Base-by-base conservation (phyloP, 2,113 vertebrate genomes). In the Lepidothrix coronata region DNA sequence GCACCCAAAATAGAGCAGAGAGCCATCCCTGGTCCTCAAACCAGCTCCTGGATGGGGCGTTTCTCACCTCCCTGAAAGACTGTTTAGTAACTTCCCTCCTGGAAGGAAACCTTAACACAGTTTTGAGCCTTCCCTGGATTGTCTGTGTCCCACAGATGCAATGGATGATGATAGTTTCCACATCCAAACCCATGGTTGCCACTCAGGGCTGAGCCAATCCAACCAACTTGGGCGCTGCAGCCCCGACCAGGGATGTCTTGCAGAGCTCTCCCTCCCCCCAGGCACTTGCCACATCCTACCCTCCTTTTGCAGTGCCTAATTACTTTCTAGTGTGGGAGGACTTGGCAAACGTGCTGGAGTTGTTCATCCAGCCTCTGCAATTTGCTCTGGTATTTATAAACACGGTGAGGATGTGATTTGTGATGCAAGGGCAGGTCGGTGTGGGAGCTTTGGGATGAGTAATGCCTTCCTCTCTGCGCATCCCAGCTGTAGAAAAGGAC, bases 261-360 rank as follows among this genome's bases (percentile, higher is more conserved):
- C 48, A 58, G 85, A 88, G 59, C 81, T 85, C 71, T 54, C 78
- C 71, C 85, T 88, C 80, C 51, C 94, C 95, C 39, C 11, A n/a
- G 87, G 94, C 89, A 1, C 71, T 83, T 37, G 86, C 79, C 92
- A 49, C 79, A 49, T 96, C 93, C 82, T 92, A 28, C 59, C 82
- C 59, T 80, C 27, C 15, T 93, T 94, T 66, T 68, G 58, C 78
- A 37, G 82, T 8, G 4, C n/a, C 49, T 96, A 92, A 96, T 94
- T 92, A 75, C 65, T 73, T 71, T 74, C 85, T 49, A 12, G 83
- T 20, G 88, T 95, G 93, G 96, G 95, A 97, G 95, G 92, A 94
- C 92, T 78, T 0, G 52, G 63, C 84, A 73, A 95, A 95, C 91
- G 6, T 96, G 95, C 92, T 94, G 78, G 95, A 55, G 95, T 87